Evolutionary conservation across 2,888 invertebrate genomes (phyloP).

Genomic region (Eurois occulta): DNA sequence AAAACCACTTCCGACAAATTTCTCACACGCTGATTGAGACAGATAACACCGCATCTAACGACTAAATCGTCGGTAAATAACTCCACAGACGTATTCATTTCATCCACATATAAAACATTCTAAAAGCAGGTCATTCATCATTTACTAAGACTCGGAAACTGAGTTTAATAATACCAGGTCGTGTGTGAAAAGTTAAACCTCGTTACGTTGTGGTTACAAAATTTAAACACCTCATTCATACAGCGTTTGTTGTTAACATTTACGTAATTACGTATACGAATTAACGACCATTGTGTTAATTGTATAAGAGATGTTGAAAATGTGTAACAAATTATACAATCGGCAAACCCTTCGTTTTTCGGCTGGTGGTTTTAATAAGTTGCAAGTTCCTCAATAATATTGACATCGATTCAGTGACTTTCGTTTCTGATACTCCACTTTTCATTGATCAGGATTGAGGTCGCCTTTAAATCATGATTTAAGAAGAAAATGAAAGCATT

Average conservation of each 20-base stretch:
- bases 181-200: conserved; percentile 76
- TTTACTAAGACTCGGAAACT: conserved; percentile 73
- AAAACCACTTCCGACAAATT: conserved; percentile 59
- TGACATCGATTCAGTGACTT: conserved; percentile 52
- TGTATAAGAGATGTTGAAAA: conserved; percentile 76
- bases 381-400: conserved; percentile 37
- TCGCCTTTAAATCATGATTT: conserved; percentile 37
- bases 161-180: conserved; percentile 72
- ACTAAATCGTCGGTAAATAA: conserved; percentile 43
- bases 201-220: conserved; percentile 75
- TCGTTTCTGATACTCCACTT: conserved; percentile 56
- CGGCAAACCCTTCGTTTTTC: conserved; percentile 54
- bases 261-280: conserved; percentile 80
- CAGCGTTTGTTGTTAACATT: conserved; percentile 75
- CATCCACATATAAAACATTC: conserved; percentile 41
- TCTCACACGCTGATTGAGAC: conserved; percentile 59
- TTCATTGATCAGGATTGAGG: conserved; percentile 45
- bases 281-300: conserved; percentile 82
- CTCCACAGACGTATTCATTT: conserved; percentile 47
- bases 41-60: conserved; percentile 48
- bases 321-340: conserved; percentile 68
- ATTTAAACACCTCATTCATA: conserved; percentile 82
- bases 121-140: conserved; percentile 58
- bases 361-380: conserved; percentile 10
- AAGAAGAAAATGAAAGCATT: conserved; percentile 57